phyloP scores from a whole-genome alignment of 2,113 vertebrate species.

The Epinephelus lanceolatus region DNA sequence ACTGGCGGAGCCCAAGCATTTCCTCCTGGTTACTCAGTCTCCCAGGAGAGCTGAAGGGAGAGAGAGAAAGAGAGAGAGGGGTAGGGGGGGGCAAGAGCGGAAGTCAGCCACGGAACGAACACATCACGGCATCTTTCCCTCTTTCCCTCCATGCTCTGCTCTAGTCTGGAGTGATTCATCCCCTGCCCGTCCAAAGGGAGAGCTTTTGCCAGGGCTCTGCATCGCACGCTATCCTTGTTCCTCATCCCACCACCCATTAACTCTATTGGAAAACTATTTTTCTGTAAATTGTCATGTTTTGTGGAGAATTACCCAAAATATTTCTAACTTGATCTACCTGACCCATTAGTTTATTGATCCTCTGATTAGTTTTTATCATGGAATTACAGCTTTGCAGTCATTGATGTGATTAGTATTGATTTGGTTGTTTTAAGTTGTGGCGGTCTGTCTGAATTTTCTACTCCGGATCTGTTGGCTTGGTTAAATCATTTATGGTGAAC shows the following conservation, averaged over 20 bases:
- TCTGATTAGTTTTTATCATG: constrained; percentile 40
- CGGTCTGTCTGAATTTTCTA: constrained; percentile 35
- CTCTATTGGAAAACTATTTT: constrained; percentile 57
- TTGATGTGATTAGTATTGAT: constrained; percentile 60
- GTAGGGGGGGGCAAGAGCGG: constrained; percentile 56
- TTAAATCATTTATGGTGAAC: constrained; percentile 53
- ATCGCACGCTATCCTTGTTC: constrained; percentile 80
- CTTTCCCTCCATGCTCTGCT: constrained; percentile 70
- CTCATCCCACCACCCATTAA: constrained; percentile 72
- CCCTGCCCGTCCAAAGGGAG: constrained; percentile 71
- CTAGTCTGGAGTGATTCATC: constrained; percentile 83
- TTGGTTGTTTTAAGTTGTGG: constrained; percentile 37
- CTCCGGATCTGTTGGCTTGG: constrained; percentile 33
- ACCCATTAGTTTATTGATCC: constrained; percentile 53
- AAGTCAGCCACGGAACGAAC: constrained; percentile 78
- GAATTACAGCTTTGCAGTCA: constrained; percentile 36
- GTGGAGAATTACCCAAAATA: constrained; percentile 42
- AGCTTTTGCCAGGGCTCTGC: constrained; percentile 75
- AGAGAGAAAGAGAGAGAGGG: constrained; percentile 28
- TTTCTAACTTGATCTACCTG: constrained; percentile 34
- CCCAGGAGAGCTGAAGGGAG: constrained; percentile 73
- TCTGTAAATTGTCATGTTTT: constrained; percentile 52
- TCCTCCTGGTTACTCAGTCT: constrained; percentile 83
- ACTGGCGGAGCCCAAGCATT: constrained; percentile 80
- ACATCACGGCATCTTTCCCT: constrained; percentile 75